Conservation (phyloP, 2,113 vertebrate species). For the Camelus dromedarius region DNA sequence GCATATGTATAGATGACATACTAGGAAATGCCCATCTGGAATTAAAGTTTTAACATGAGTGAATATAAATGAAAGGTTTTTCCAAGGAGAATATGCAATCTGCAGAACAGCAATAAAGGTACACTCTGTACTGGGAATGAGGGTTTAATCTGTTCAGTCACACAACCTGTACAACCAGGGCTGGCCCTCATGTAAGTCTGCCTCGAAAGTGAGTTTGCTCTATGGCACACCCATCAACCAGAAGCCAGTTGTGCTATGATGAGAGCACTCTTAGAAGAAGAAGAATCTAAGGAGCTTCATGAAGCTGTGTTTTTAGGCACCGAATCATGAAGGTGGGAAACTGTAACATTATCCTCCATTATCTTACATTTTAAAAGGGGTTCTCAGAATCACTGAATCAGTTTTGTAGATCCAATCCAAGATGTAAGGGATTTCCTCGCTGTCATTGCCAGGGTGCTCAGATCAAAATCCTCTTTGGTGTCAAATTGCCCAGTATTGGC, state of each 20-base stretch:
- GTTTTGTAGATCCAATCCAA: not conserved
- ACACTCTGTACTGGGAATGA: not conserved
- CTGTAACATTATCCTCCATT: not conserved
- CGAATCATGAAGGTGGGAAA: slow-evolving; percentile 20
- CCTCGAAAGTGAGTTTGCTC: not conserved
- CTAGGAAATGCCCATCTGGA: slow-evolving; percentile 49
- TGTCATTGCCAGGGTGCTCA: not conserved
- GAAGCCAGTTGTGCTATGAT: not conserved
- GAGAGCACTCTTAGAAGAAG: slow-evolving; percentile 9
- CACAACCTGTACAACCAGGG: not conserved
- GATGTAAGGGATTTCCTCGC: not conserved
- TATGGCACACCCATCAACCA: not conserved
- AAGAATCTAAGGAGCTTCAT: not conserved
- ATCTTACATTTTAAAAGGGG: not conserved
- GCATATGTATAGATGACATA: not conserved
- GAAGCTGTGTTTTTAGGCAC: not conserved
- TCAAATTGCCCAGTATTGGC: slow-evolving; percentile 24
- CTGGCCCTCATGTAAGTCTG: not conserved
- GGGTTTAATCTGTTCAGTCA: not conserved
- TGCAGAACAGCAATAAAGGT: not conserved
- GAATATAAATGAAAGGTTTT: slow-evolving; percentile 28
- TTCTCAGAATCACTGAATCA: not conserved
- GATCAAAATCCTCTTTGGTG: not conserved
- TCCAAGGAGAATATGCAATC: slow-evolving; percentile 41
- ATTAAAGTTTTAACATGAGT: slow-evolving; percentile 44